Evolutionary conservation across 1,140 invertebrate species (phyloP).

Genomic region (Parasteatoda tepidariorum): DNA sequence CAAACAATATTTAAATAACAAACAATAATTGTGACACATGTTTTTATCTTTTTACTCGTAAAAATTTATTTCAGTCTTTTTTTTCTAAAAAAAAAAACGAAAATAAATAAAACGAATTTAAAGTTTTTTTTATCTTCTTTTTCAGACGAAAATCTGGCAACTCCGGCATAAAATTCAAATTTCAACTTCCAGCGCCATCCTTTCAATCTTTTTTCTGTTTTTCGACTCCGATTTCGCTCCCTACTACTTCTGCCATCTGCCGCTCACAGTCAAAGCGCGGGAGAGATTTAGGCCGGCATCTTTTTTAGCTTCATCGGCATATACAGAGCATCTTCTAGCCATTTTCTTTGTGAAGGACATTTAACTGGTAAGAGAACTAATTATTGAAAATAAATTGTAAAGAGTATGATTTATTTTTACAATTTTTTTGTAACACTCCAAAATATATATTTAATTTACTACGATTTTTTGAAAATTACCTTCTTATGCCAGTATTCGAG

Average conservation of each 20-base stretch:
- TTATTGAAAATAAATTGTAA: not conserved
- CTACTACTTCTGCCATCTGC: conserved; percentile 29
- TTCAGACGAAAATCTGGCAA: conserved; percentile 50
- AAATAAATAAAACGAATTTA: too few species aligned
- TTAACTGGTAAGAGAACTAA: conserved; percentile 4
- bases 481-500: not conserved
- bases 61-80: too few species aligned
- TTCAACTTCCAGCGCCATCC: conserved; percentile 26
- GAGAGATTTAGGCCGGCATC: conserved; percentile 7
- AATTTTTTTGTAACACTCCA: not conserved
- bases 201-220: conserved; percentile 4
- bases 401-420: not conserved
- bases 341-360: conserved; percentile 24
- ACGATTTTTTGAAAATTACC: not conserved
- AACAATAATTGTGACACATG: too few species aligned
- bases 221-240: not conserved
- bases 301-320: not conserved
- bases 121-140: conserved; percentile 3
- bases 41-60: too few species aligned
- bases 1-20: too few species aligned
- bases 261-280: conserved; percentile 36
- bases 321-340: conserved; percentile 12
- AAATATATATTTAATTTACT: not conserved
- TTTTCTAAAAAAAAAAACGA: too few species aligned
- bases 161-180: conserved; percentile 46